phyloP scores from a whole-genome alignment of 2,797 vertebrate species.

The Gambelia wislizenii region DNA sequence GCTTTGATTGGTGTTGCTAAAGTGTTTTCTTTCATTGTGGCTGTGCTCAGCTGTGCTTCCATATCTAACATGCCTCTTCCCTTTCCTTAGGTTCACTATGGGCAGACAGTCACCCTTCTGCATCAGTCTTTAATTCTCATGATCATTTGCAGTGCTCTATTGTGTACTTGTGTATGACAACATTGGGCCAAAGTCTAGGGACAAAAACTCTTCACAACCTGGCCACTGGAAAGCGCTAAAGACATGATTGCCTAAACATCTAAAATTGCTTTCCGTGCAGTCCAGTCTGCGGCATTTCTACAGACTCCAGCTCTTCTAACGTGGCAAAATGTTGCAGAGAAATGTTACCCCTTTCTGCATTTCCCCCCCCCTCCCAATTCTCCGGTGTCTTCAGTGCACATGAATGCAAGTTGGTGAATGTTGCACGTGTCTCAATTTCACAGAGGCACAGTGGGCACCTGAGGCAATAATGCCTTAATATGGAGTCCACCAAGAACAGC shows the following conservation, averaged over 20 bases:
- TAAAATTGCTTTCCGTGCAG: neutral
- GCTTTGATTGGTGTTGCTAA: slow-evolving; percentile 4
- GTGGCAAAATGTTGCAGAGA: neutral
- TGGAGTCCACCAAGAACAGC: neutral
- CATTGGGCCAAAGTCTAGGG: neutral
- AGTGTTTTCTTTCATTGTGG: neutral
- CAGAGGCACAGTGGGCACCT: too few relatives aligned
- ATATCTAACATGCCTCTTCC: neutral
- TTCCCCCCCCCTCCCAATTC: neutral
- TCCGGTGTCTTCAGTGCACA: neutral
- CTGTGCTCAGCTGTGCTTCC: neutral
- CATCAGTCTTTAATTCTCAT: neutral
- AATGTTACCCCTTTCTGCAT: neutral
- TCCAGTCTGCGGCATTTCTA: neutral
- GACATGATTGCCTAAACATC: neutral
- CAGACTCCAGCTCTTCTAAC: neutral
- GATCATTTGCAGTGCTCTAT: neutral
- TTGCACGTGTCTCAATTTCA: neutral
- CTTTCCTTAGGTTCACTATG: neutral
- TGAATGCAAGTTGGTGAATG: neutral
- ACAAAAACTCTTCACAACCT: neutral
- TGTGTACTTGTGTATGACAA: neutral
- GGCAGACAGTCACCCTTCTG: neutral
- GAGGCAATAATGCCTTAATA: neutral
- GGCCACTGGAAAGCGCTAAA: neutral